Base-by-base conservation (phyloP, 2,797 vertebrate genomes). In the Eulemur albifrons region DNA sequence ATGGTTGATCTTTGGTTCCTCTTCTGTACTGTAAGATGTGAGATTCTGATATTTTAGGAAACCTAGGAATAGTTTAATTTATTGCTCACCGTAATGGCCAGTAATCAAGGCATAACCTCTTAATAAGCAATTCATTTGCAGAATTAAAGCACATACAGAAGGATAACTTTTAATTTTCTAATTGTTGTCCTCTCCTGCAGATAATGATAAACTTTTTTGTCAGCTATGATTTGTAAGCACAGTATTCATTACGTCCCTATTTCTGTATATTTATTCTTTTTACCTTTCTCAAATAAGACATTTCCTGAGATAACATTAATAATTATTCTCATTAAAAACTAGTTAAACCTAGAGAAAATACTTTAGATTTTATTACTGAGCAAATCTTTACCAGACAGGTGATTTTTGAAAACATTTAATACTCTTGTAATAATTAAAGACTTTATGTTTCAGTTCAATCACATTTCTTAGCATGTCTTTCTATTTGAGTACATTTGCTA, bases 251-350 rank as follows among this genome's bases (percentile, higher is more conserved):
- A 48, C 80, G 4, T 93, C 52, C 9, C 8, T 76, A 32, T 67
- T 82, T 25, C 4, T 95, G 3, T 75, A 21, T 75, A 52, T 0
- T 83, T 81, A 32, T 54, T 82, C 25, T 77, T 69, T 85, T 54
- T 84, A 73, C 30, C 9, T 89, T 97, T 89, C 57, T 80, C 30
- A 79, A 40, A 38, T 91, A 45, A 72, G 5, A 75, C 5, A 84
- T 77, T 82, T 88, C 21, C 35, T 82, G 12, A 77, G 43, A 35
- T 72, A 76, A 43, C 43, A 90, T 65, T 86, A 96, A 50, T 91
- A 92, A 32, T 93, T 15, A 63, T 92, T 96, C 76, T 93, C 40
- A 40, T 96, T 86, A 93, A 89, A 86, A 93, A 89, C n/a, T 52
- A 94, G 50, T n/a, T 90, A 96, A 93, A 79, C 2, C 48, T 77